A percentile compares a stretch with the other conserved stretches of the same genome.
Conservation (phyloP, 2,797 vertebrate genomes). For the Hypotaenidia philippensis region DNA sequence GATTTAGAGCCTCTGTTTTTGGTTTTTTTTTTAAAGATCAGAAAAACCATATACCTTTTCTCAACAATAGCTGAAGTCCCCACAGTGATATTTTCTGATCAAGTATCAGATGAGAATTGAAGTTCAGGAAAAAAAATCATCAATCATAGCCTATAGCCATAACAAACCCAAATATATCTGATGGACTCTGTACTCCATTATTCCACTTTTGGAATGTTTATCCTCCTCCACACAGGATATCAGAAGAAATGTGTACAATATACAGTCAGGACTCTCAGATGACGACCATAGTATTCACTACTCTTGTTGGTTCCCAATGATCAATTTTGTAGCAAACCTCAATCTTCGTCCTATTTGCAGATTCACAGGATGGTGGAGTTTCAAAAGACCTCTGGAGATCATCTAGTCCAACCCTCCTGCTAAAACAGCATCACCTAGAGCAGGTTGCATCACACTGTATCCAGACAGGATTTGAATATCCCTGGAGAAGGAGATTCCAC, state of each 20-base stretch:
- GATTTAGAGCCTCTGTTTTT: neutral
- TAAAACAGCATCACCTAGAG: too few relatives aligned
- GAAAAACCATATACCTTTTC: neutral
- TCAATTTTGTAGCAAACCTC: neutral
- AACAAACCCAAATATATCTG: neutral
- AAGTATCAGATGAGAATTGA: neutral
- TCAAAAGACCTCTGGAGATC: too few relatives aligned
- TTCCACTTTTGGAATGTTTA: neutral
- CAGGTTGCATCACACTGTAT: too few relatives aligned
- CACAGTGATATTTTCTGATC: neutral
- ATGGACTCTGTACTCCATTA: neutral
- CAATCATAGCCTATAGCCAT: neutral
- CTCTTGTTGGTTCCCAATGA: neutral
- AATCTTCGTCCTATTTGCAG: neutral
- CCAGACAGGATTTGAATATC: too few relatives aligned
- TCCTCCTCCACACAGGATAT: neutral
- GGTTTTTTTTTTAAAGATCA: neutral
- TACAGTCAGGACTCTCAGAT: neutral
- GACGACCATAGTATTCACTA: fast-evolving
- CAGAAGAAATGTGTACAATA: neutral
- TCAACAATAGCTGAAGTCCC: neutral
- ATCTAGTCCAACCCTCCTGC: too few relatives aligned
- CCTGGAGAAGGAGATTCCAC: too few relatives aligned
- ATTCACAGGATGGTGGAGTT: too few relatives aligned
- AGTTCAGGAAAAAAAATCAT: neutral